Percentiles rank a stretch among this genome's conserved stretches.
phyloP scores from a whole-genome alignment of 2,888 invertebrate genomes.

The Pandemis cinnamomeana region DNA sequence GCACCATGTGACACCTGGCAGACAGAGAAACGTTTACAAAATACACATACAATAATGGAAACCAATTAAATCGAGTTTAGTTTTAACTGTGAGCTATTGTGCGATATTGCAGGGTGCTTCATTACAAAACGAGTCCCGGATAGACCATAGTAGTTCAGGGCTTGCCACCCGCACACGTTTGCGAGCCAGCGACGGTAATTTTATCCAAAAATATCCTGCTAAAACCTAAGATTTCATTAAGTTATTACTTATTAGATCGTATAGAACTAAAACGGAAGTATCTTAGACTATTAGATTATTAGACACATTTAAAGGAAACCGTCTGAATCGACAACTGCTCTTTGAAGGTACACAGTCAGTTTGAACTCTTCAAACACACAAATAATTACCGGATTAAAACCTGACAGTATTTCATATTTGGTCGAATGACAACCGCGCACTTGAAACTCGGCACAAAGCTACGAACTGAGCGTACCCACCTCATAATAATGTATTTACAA shows the following conservation, averaged over 20 bases:
- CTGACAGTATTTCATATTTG: slow-evolving; percentile 4
- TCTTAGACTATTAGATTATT: slow-evolving; percentile 1
- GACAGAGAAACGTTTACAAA: slow-evolving; percentile 16
- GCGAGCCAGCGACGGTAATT: background rate
- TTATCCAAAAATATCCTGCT: background rate
- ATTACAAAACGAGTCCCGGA: slow-evolving; percentile 9
- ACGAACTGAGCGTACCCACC: background rate
- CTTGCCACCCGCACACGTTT: slow-evolving; percentile 4
- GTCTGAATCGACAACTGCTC: background rate
- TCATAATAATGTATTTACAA: background rate
- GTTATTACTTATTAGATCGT: background rate
- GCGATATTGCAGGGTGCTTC: slow-evolving; percentile 49
- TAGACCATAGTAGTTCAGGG: background rate
- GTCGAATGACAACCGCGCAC: slow-evolving; percentile 9
- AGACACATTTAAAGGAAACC: slow-evolving; percentile 12
- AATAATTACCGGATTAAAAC: background rate
- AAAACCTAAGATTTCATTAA: slow-evolving; percentile 3
- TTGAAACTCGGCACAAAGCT: background rate
- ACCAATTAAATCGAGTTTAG: slow-evolving; percentile 1
- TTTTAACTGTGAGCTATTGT: slow-evolving; percentile 29
- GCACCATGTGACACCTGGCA: slow-evolving; percentile 39
- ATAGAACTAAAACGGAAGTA: background rate
- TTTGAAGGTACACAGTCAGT: slow-evolving; percentile 1
- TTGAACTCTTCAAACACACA: slow-evolving; percentile 4
- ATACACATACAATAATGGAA: slow-evolving; percentile 21